These are phyloP conservation scores for Chloroceryle aenea DNA, from an alignment of 2,113 vertebrate genomes.

Conservation along the genomic window DNA sequence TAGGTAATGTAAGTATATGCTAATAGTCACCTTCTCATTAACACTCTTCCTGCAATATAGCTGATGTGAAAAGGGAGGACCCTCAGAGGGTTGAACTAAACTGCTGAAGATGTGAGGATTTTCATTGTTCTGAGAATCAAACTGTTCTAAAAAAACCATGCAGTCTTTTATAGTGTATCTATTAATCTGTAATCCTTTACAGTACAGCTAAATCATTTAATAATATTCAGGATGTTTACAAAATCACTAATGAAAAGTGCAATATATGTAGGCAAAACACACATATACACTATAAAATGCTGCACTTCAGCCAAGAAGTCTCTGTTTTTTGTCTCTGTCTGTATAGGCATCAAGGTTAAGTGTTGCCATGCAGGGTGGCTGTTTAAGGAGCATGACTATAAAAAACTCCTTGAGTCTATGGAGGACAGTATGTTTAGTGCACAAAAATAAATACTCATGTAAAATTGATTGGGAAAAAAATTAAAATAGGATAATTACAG, in stretches of 20 bases:
- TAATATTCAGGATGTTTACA: neutral
- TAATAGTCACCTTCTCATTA: neutral
- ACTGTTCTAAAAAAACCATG: neutral
- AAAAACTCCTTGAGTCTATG: conserved; percentile 4
- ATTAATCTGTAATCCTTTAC: neutral
- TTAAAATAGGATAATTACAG: conserved; percentile 62
- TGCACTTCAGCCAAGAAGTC: neutral
- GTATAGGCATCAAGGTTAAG: conserved; percentile 14
- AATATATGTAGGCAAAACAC: neutral
- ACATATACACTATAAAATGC: neutral
- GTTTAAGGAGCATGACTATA: conserved; percentile 15
- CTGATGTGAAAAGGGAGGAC: neutral
- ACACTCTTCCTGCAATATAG: neutral
- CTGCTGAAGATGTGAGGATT: neutral
- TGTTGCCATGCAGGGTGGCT: neutral
- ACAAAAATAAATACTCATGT: conserved; percentile 61
- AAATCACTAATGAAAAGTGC: neutral
- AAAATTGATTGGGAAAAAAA: conserved; percentile 65
- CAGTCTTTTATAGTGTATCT: neutral
- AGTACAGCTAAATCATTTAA: neutral
- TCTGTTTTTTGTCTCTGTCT: neutral
- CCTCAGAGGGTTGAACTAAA: neutral
- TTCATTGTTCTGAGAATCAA: neutral
- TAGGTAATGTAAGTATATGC: neutral
- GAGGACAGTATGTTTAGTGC: conserved; percentile 48